Evolutionary conservation across 2,797 vertebrate genomes (phyloP).

Genomic region (Typhlichthys eigenmanni): DNA sequence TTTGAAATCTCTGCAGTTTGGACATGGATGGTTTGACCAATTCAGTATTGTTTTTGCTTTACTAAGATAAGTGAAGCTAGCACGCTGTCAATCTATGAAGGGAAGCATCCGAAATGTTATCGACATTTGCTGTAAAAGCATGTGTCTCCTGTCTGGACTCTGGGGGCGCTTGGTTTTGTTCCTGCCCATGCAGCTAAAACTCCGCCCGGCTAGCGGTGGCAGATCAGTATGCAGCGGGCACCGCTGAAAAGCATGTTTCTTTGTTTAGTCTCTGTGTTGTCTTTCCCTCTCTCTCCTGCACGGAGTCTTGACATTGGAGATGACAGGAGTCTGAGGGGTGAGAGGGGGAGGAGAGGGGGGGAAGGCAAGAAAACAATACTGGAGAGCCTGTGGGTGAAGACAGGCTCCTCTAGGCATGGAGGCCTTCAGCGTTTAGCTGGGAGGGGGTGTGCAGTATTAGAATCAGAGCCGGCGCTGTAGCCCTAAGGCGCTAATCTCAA

Average conservation of each 20-base stretch:
- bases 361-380: slow-evolving; percentile 75
- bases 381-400: slow-evolving; percentile 78
- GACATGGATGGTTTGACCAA: too few relatives aligned
- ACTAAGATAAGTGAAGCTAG: too few relatives aligned
- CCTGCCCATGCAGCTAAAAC: slow-evolving; percentile 55
- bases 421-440: slow-evolving; percentile 81
- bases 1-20: too few relatives aligned
- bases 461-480: slow-evolving; percentile 81
- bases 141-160: slow-evolving; percentile 5
- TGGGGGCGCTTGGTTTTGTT: slow-evolving; percentile 18
- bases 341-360: slow-evolving; percentile 39
- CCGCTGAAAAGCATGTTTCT: slow-evolving; percentile 70
- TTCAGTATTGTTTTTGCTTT: too few relatives aligned
- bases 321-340: slow-evolving; percentile 78
- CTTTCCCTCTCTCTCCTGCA: slow-evolving; percentile 63
- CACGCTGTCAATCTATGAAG: too few relatives aligned
- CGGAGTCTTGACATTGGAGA: slow-evolving; percentile 75
- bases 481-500: slow-evolving; percentile 81
- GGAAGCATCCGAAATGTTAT: too few relatives aligned
- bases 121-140: too few relatives aligned
- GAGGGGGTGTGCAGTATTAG: slow-evolving; percentile 68
- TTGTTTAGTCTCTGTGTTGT: slow-evolving; percentile 78
- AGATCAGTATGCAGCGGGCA: slow-evolving; percentile 72
- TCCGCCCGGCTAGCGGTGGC: slow-evolving; percentile 41
- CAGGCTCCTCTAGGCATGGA: slow-evolving; percentile 76